Base-by-base conservation (phyloP, 2,113 vertebrate species). In the Engraulis encrasicolus region DNA sequence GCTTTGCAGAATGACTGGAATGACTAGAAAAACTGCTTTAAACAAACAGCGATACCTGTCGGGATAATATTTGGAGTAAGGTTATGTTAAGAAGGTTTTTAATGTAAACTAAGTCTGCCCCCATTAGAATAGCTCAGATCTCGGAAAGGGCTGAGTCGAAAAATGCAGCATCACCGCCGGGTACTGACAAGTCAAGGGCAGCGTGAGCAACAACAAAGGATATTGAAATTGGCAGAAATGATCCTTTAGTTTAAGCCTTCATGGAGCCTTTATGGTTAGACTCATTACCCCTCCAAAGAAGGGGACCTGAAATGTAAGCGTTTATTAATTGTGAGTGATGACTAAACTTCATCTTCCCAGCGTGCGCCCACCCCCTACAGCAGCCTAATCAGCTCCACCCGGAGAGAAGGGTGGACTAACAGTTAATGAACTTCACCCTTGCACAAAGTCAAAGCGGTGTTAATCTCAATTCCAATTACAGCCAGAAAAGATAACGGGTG, bases 401-500 rank as follows among this genome's bases (percentile, higher is more conserved):
- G 31, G 20, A 66, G 58, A 27, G 7, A 27, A 23, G 23, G 0
- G n/a, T 31, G 58, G 58, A 23, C 58, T 23, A 61, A 61, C n/a
- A 61, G 54, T 61, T 61, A 61, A 61, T 61, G 54, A 61, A 61
- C 54, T 61, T 61, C 54, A 61, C 52, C 52, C 52, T n/a, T 58
- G 52, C 20, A 11, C 45, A n/a, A 74, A 48, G 58, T 4, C 6
- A 45, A 79, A 52, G 27, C 48, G 50, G 54, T 38, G 9, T 50
- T 77, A 50, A 77, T 85, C 49, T 58, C 45, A 38, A 77, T 49
- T 52, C n/a, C 45, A 84, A 78, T 85, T 81, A 52, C 14, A 14
- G 23, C 14, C 1, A 82, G 40, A 66, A n/a, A 85, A 82, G 38
- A 85, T 78, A 78, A 85, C 58, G 23, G 20, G 14, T n/a, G 71